Base-by-base conservation (phyloP, 1,140 invertebrate genomes). In the Tachypleus tridentatus region DNA sequence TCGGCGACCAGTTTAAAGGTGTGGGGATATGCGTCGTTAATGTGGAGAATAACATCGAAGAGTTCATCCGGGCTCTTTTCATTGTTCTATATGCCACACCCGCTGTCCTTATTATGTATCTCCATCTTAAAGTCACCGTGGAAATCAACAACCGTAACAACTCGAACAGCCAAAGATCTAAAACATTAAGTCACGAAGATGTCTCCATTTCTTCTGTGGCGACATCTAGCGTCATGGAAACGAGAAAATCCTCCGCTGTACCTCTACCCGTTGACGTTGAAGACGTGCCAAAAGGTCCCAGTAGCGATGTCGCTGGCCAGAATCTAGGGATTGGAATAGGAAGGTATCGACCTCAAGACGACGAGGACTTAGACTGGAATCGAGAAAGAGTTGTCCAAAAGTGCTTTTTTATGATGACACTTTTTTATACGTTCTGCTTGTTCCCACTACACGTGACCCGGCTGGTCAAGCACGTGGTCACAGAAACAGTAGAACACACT, bases 401-500 rank as follows among this genome's bases (percentile, higher is more conserved):
- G 57, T 86, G 86, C 72, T 77, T 87, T 6, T 81, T 84, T 6
- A 76, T 79, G 58, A 87, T 87, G 80, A 82, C 85, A 3, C 81
- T 82, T 8, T 72, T 82, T 9, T 86, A 85, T 70, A 84, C 83
- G 47, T 78, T 85, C 54, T 85, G 82, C 67, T 74, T 87, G 63
- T 84, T 83, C 70, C 86, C 86, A 2, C 72, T 87, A 53, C 85
- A 86, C 79, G 79, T 87, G 51, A 76, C 87, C 3, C 79, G 83
- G 69, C 75, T 88, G n/a, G 84, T 84, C 0, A 80, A 84, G 57
- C 79, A 85, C 62, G 82, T 84, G 49, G 74, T 87, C 8, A 76
- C 81, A 54, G 86, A 87, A 72, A 87, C 84, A 0, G 84, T 86
- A 66, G 83, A 85, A 56, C 87, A 87, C 72, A 80, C 77, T 47